Evolutionary conservation across 2,113 vertebrate genomes (phyloP), one percentile per base, ranked within the genome.

Genomic region (Pteruthius melanotis): DNA sequence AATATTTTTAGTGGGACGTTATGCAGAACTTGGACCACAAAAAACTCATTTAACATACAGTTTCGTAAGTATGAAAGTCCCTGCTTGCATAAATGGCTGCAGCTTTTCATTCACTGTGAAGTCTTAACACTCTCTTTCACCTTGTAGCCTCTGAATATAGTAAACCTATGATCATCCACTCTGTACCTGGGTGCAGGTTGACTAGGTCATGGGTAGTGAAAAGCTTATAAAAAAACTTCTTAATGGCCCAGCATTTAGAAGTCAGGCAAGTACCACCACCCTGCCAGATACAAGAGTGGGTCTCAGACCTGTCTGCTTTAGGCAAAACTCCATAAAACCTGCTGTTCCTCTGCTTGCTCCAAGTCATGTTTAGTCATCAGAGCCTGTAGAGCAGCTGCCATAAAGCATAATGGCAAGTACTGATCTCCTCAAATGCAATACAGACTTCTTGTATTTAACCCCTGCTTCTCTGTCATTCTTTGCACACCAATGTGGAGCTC

Each of bases 361-460:
- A n/a, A 8, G 52, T 56, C 0, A 0, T 64, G 21, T 3, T 4
- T 13, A 7, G 31, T 15, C 30, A 35, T 49, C 35, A n/a, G 30
- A 22, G 24, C 19, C n/a, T 50, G 12, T 16, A 33, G 6, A 54
- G 16, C 39, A 78, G 8, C 53, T 52, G 30, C 26, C 54, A 44
- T 37, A 79, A 90, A 87, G 11, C 17, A 24, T 21, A 42, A 53
- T 11, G 27, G 37, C 35, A 77, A 80, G 31, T 0, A 2, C 42
- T 63, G 40, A 28, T 83, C 13, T 68, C 39, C 52, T 77, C 39
- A 59, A 86, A 74, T 7, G 13, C 33, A 54, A 6, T 22, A 28
- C 56, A 50, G 4, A 0, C 7, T 77, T 57, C 68, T 45, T 61
- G 13, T 13, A n/a, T n/a, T 53, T 69, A 31, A 28, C 19, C 31